Base-by-base conservation (phyloP, 2,888 invertebrate species). In the Ectemnius continuus region DNA sequence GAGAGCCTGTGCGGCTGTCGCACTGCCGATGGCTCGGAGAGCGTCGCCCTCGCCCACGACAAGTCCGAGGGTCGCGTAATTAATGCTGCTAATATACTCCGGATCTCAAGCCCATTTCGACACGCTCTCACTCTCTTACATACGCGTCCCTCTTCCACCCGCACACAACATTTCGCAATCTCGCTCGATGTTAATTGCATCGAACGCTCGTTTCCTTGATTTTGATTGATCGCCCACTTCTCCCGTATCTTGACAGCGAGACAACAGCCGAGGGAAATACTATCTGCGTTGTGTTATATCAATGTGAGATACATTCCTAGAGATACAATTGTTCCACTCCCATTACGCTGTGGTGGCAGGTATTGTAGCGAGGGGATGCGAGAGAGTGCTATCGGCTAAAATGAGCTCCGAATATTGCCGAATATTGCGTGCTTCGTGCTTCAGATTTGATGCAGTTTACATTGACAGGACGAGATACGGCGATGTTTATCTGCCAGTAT, bases 11-110 rank as follows among this genome's bases (percentile, higher is more conserved):
- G 61, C 46, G 74, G 62, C 52, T 23, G 36, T 36, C 36, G 36
- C 36, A 36, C 36, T 36, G 8, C 36, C 36, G 36, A 6, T 13
- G 56, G 36, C 67, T 69, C 67, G 79, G 78, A 71, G 62, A 62
- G 60, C 46, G 36, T 57, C 67, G 63, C 73, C 80, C 82, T 70
- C 52, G 36, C 58, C 75, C 69, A 23, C 73, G 68, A 66, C 80
- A 76, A 79, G 63, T 70, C 74, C 74, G 78, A 84, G 84, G 87
- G 82, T 82, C 77, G 73, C 75, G 84, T 87, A 87, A 87, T 87
- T 87, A 87, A 87, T 86, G 84, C 84, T 82, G 83, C 85, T 87
- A 87, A 87, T 87, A 86, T 81, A 86, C 82, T 77, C 71, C 66
- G 82, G 80, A 83, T 82, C 78, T 78, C 78, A 76, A 70, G 68